Conservation (phyloP, 2,113 vertebrate species). For the Rhegmatorhina hoffmannsi region DNA sequence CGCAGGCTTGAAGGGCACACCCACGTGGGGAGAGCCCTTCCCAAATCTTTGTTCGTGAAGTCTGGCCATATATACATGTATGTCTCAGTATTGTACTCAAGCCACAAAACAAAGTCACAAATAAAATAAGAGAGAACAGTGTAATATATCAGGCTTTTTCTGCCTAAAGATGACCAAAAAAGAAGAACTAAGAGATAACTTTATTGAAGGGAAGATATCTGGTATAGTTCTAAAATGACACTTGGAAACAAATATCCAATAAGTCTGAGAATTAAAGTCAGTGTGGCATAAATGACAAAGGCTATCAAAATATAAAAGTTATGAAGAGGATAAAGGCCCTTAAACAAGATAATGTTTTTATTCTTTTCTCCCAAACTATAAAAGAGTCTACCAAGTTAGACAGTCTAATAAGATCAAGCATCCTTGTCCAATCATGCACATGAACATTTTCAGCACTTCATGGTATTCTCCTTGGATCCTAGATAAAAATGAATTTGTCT, state of each 20-base stretch:
- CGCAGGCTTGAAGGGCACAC: no score
- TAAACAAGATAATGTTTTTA: background rate
- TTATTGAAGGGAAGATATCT: background rate
- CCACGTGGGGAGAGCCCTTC: no score
- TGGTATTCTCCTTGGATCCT: background rate
- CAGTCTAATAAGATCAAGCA: background rate
- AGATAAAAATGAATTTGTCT: background rate
- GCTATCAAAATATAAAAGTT: background rate
- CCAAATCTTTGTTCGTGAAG: no score
- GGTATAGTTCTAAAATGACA: background rate
- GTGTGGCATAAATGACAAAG: background rate
- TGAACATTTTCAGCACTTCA: background rate
- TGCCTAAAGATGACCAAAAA: background rate
- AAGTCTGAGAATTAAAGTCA: background rate
- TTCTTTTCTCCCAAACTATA: background rate
- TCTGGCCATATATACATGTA: no score
- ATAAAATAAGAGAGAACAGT: background rate
- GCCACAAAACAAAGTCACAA: background rate
- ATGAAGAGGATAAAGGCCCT: background rate
- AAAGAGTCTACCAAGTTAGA: background rate
- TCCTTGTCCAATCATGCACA: background rate
- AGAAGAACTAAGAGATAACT: background rate
- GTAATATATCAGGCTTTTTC: background rate
- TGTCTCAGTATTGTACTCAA: background rate
- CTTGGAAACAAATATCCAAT: background rate